A percentile compares a stretch with the other conserved stretches of the same genome.
phyloP scores from a whole-genome alignment of 1,140 invertebrate genomes.

The Nephotettix cincticeps region DNA sequence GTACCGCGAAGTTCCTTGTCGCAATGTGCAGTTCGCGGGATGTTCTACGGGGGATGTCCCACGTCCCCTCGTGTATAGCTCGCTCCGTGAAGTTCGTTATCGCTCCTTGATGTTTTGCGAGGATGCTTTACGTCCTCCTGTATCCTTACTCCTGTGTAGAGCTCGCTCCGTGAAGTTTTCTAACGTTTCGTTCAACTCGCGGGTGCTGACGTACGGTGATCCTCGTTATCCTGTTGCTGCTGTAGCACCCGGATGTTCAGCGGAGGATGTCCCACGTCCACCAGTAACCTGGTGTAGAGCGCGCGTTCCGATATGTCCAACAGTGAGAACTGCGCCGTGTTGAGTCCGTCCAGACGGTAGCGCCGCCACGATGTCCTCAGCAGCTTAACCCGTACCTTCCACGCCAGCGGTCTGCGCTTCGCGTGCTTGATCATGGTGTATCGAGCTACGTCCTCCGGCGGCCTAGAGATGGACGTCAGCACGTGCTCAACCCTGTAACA shows the following conservation, averaged over 20 bases:
- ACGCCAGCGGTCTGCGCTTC: slow-evolving; percentile 48
- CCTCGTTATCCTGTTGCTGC: slow-evolving; percentile 27
- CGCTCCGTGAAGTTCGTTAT: not conserved
- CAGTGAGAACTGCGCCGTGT: slow-evolving; percentile 50
- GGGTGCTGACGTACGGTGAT: not conserved
- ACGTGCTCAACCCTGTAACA: slow-evolving; percentile 48
- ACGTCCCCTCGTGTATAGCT: not conserved
- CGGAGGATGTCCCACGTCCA: slow-evolving; percentile 52
- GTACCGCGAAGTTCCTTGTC: not conserved
- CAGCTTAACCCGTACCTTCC: slow-evolving; percentile 48
- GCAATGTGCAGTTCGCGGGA: not conserved
- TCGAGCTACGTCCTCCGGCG: slow-evolving; percentile 49
- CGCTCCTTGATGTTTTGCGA: not conserved
- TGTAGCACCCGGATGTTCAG: slow-evolving; percentile 27
- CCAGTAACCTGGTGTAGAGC: slow-evolving; percentile 52
- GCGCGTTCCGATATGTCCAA: slow-evolving; percentile 41
- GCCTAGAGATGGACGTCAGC: slow-evolving; percentile 48
- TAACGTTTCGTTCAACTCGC: not conserved
- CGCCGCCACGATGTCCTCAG: slow-evolving; percentile 51
- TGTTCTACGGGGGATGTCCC: not conserved
- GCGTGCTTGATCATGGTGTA: slow-evolving; percentile 57
- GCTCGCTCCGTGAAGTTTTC: not conserved
- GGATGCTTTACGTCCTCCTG: not conserved
- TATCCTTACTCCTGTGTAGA: not conserved
- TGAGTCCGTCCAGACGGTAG: slow-evolving; percentile 54